Base-by-base conservation (phyloP, 2,113 vertebrate species). In the Protomyctophum bolini region DNA sequence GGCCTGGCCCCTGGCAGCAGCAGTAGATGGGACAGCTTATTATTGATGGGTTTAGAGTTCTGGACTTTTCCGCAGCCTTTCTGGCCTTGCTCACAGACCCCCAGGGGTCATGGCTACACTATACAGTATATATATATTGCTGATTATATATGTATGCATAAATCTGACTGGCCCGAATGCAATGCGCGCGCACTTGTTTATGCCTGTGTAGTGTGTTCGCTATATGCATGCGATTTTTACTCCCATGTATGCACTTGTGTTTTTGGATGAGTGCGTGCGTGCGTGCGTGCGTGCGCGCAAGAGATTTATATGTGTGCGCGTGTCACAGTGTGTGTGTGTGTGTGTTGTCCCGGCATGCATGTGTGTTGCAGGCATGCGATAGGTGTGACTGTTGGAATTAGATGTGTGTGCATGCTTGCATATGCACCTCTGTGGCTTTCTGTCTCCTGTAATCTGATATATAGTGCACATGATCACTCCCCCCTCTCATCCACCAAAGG, bases 71-170 rank as follows among this genome's bases (percentile, higher is more conserved):
- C 60, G 51, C 76, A 69, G 70, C 55, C 73, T 80, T 68, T 50
- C 55, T 75, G 89, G 86, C 90, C 89, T 92, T 88, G 86, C 85
- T 77, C 74, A 41, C 45, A 52, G 81, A 75, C 68, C 76, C 68
- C 61, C 66, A 65, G 64, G 84, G 90, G 88, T 91, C 91, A 92
- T 61, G 86, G 86, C 68, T 81, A 68, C 77, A 47, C 56, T 61
- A 73, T 46, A 78, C 76, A 41, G 33, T 41, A 41, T 41, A 41
- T 41, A 41, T 41, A 41, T 41, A 41, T 41, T 76, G 70, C 77
- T 82, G 79, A 85, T 86, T 80, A 81, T 78, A 79, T 73, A 85
- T 85, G 72, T 67, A 87, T 88, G 87, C 88, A 88, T 91, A 88
- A 90, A 91, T 91, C 83, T 84, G 79, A 83, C 78, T 77, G 72